These are phyloP conservation scores for Melanostoma scalare DNA, from an alignment of 2,888 invertebrate species.

Conservation along the genomic window DNA sequence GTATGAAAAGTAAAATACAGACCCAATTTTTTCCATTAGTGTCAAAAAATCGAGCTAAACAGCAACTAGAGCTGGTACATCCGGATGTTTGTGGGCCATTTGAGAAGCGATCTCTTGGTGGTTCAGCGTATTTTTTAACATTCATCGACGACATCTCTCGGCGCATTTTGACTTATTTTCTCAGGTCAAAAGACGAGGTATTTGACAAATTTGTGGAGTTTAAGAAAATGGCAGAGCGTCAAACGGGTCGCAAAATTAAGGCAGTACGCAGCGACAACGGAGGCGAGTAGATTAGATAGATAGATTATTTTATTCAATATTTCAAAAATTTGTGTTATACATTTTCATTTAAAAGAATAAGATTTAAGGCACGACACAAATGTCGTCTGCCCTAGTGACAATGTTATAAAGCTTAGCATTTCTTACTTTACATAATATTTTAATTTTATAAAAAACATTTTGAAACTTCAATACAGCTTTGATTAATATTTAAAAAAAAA, in stretches of 20 bases:
- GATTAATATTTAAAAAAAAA: too few relatives aligned
- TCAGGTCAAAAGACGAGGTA: conserved; percentile 23
- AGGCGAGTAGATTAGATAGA: too few relatives aligned
- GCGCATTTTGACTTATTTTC: conserved; percentile 35
- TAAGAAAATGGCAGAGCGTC: conserved; percentile 46
- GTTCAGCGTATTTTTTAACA: conserved; percentile 34
- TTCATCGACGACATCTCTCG: conserved; percentile 44
- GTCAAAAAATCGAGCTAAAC: conserved; percentile 31
- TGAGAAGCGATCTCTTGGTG: conserved; percentile 43
- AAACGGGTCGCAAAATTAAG: conserved; percentile 37
- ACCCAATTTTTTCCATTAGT: conserved; percentile 34
- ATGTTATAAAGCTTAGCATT: too few relatives aligned
- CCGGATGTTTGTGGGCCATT: conserved; percentile 37
- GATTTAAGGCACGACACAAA: too few relatives aligned
- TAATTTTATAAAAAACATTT: too few relatives aligned
- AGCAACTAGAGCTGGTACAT: conserved; percentile 35
- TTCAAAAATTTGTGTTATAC: too few relatives aligned
- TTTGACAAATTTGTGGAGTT: conserved; percentile 24
- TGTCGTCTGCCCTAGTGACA: too few relatives aligned
- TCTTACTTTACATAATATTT: too few relatives aligned
- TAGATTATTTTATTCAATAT: too few relatives aligned
- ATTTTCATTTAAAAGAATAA: too few relatives aligned
- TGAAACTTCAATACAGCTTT: too few relatives aligned
- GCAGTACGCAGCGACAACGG: too few relatives aligned
- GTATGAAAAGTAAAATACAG: conserved; percentile 45